phyloP scores from a whole-genome alignment of 53 echinoderm and acorn worm species.

The Pentamera pediparva region DNA sequence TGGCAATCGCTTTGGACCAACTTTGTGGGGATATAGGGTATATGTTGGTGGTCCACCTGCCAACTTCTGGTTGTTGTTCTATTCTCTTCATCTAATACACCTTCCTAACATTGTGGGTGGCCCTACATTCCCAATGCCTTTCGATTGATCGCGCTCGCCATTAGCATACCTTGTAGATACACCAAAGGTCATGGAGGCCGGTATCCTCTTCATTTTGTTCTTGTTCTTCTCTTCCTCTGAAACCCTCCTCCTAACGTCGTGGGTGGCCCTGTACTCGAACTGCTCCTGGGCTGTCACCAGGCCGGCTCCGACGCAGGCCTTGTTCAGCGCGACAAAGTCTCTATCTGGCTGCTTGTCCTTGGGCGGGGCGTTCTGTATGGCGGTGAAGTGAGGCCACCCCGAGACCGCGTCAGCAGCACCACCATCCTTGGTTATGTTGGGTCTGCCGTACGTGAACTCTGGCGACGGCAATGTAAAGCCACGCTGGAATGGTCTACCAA shows the following conservation, averaged over 20 bases:
- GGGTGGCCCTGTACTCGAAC: slow-evolving; percentile 95
- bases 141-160: too few relatives aligned
- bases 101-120: too few relatives aligned
- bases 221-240: slow-evolving; percentile 98
- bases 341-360: slow-evolving; percentile 83
- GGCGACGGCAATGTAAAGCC: slow-evolving; percentile 68
- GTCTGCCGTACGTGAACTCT: slow-evolving; percentile 85
- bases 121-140: too few relatives aligned
- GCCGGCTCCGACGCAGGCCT: slow-evolving; percentile 80
- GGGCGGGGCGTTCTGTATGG: slow-evolving; percentile 39
- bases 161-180: slow-evolving; percentile 97
- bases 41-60: too few relatives aligned
- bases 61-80: too few relatives aligned
- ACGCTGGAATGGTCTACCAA: slow-evolving; percentile 72
- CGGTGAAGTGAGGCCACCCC: slow-evolving; percentile 73
- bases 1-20: too few relatives aligned
- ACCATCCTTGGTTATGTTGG: slow-evolving; percentile 78
- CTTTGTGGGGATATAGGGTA: too few relatives aligned
- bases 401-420: slow-evolving; percentile 84
- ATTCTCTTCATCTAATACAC: too few relatives aligned
- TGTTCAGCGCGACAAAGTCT: slow-evolving; percentile 92
- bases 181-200: slow-evolving; percentile 92
- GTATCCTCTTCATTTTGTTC: slow-evolving; percentile 87
- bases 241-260: slow-evolving; percentile 80
- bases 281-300: slow-evolving; percentile 87